Evolutionary conservation across 2,113 vertebrate species (phyloP).

Genomic region (Bagarius yarrelli): DNA sequence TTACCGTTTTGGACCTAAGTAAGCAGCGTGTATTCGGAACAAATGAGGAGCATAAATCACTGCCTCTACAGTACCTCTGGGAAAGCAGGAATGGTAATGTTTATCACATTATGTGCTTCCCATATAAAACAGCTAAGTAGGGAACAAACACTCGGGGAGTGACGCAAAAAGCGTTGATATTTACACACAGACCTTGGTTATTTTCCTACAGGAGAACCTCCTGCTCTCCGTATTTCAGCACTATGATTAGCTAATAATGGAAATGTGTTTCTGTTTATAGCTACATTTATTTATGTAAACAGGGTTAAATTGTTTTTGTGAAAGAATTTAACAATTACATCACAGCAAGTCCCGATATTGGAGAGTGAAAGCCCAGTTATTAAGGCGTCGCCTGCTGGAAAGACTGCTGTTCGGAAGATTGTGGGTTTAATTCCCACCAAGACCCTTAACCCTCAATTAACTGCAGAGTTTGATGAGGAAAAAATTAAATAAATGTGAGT

Average conservation of each 20-base stretch:
- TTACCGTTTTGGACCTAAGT: neutral
- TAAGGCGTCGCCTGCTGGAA: no score
- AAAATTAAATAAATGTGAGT: no score
- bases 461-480: no score
- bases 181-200: neutral
- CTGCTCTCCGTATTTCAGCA: neutral
- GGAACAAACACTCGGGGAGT: neutral
- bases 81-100: constrained; percentile 13
- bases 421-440: no score
- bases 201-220: neutral
- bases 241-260: neutral
- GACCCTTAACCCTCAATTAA: no score
- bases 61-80: constrained; percentile 19
- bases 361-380: no score
- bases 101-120: constrained; percentile 16
- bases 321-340: neutral
- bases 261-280: neutral
- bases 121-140: neutral
- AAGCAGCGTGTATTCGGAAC: constrained; percentile 5
- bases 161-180: neutral
- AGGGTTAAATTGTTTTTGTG: neutral
- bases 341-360: neutral
- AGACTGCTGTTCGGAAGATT: no score
- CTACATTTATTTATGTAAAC: neutral
- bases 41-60: constrained; percentile 48